Percentiles rank a stretch among this genome's conserved stretches.
Conservation (phyloP, 2,113 vertebrate genomes). For the Erythrocercus mccallii region DNA sequence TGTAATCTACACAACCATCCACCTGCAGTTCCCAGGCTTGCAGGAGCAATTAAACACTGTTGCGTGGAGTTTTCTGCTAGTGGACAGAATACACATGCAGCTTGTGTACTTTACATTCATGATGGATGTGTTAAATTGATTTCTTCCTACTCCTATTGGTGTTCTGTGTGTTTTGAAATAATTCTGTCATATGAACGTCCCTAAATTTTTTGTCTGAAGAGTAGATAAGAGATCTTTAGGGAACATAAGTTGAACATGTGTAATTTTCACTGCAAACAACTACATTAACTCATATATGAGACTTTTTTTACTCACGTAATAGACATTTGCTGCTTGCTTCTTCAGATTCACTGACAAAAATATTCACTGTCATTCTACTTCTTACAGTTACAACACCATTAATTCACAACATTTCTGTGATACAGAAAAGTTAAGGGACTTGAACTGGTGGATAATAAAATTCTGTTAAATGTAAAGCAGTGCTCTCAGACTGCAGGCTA, state of each 20-base stretch:
- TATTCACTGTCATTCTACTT: not conserved
- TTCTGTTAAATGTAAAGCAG: not conserved
- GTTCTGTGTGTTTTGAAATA: not conserved
- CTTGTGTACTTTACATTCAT: not conserved
- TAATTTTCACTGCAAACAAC: not conserved
- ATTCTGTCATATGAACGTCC: not conserved
- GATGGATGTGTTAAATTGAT: not conserved
- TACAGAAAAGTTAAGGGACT: not conserved
- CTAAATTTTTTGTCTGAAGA: not conserved
- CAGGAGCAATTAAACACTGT: not conserved
- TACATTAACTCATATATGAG: not conserved
- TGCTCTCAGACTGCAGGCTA: fast-evolving
- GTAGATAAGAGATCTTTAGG: not conserved
- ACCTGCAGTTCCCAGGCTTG: not conserved
- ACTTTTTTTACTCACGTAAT: not conserved
- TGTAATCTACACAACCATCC: not conserved
- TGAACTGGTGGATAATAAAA: not conserved
- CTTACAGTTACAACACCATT: not conserved
- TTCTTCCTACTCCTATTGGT: not conserved
- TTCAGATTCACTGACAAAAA: not conserved
- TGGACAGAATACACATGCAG: not conserved
- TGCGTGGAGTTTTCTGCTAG: not conserved
- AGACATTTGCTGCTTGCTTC: not conserved
- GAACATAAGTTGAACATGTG: not conserved
- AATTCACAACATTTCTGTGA: not conserved